Evolutionary conservation across 2,888 invertebrate species (phyloP), one percentile per base, ranked within the genome.

Genomic region (Sphinx pinastri): DNA sequence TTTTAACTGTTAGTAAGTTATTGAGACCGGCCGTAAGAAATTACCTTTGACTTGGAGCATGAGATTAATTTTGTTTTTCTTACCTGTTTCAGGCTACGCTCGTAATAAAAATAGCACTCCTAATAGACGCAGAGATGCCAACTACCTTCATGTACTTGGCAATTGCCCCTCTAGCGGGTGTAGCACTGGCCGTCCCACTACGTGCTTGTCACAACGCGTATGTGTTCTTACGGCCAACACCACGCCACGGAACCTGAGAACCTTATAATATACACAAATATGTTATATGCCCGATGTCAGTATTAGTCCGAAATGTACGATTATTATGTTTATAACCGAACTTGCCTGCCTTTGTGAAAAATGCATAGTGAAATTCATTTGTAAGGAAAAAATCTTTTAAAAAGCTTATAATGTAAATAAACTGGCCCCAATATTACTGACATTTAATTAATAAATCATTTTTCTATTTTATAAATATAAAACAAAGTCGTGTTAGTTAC

Each of bases 151-250:
- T 90, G 78, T 75, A 72, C 71, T 14, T 79, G 38, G 88, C 86
- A 10, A 12, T 83, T 12, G 77, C 78, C 31, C 89, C 91, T 59
- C 69, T 92, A 52, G 69, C 72, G 3, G 78, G 74, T 11, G 78
- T 87, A 12, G 45, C 84, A 55, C 14, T 85, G 45, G 84, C 88
- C 7, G 80, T 90, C 70, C 88, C 88, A 0, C 54, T 90, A 69
- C 88, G 92, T n/a, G 88, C 88, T 3, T 47, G 72, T 8, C 74
- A 75, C 76, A 93, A 91, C 71, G 82, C 84, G 0, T 81, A 79
- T 71, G 70, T 70, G 7, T 91, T 85, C 75, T 52, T 89, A 38
- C 76, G 73, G 2, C 78, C 82, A 12, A 59, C 76, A 0, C 77
- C 79, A 8, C 74, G 81, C 14, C 75, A 70, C 45, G 73, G 74